phyloP scores from a whole-genome alignment of 2,113 vertebrate genomes.

The Ctenodactylus gundi region DNA sequence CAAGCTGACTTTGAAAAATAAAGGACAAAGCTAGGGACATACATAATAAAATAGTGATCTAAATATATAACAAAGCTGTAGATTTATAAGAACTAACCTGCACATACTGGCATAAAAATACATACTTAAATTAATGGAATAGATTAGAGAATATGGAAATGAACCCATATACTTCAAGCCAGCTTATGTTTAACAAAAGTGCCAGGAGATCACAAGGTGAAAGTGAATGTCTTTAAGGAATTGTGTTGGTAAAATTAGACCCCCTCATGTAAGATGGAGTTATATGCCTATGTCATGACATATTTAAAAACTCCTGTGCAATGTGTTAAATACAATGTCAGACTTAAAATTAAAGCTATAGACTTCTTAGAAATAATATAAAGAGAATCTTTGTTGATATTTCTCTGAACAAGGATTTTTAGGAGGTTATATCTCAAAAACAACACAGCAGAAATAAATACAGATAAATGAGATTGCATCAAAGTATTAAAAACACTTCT shows the following conservation, averaged over 20 bases:
- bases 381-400: not conserved
- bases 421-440: too few relatives aligned
- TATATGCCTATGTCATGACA: not conserved
- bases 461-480: not conserved
- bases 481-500: not conserved
- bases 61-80: too few relatives aligned
- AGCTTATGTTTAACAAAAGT: not conserved
- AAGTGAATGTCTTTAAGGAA: not conserved
- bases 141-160: not conserved
- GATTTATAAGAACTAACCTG: too few relatives aligned
- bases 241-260: not conserved
- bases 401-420: not conserved
- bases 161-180: not conserved
- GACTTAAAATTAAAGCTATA: not conserved
- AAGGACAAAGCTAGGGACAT: not conserved
- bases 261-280: not conserved
- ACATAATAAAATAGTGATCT: too few relatives aligned
- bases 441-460: not conserved
- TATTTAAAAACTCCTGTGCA: too few relatives aligned
- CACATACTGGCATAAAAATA: not conserved
- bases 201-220: not conserved
- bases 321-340: too few relatives aligned
- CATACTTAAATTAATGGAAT: not conserved
- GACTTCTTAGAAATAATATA: not conserved
- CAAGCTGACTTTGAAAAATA: not conserved